phyloP scores from a whole-genome alignment of 2,113 vertebrate genomes.

The Pseudolaguvia tuberculata region DNA sequence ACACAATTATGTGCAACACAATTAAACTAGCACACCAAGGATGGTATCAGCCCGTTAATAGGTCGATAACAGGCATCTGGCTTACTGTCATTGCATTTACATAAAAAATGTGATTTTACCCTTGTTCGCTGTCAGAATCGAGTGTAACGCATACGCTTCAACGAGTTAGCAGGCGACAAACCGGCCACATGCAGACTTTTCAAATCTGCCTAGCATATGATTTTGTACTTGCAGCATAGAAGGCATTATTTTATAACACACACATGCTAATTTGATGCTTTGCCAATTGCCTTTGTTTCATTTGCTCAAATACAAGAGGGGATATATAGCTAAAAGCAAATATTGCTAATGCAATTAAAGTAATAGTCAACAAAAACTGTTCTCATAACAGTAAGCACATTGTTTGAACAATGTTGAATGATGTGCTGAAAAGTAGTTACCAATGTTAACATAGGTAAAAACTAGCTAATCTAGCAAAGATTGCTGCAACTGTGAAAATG shows the following conservation, averaged over 20 bases:
- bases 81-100: slow-evolving; percentile 4
- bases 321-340: neutral
- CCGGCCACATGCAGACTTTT: slow-evolving; percentile 28
- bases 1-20: neutral
- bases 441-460: too few relatives aligned
- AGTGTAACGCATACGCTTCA: slow-evolving; percentile 11
- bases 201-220: slow-evolving; percentile 41
- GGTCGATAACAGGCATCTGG: slow-evolving; percentile 15
- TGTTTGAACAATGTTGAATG: too few relatives aligned
- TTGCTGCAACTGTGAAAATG: too few relatives aligned
- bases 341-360: too few relatives aligned
- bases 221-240: slow-evolving; percentile 31
- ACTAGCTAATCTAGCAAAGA: too few relatives aligned
- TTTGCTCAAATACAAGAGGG: slow-evolving; percentile 16
- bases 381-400: too few relatives aligned
- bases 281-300: slow-evolving; percentile 26
- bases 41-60: neutral
- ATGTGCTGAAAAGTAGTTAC: too few relatives aligned
- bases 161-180: slow-evolving; percentile 15
- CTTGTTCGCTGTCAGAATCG: slow-evolving; percentile 19
- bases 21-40: neutral
- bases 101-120: slow-evolving; percentile 35
- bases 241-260: slow-evolving; percentile 27
- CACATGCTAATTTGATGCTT: slow-evolving; percentile 30
- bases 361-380: neutral